Evolutionary conservation across 2,113 vertebrate genomes (phyloP).

Genomic region (Haplochromis burtoni): DNA sequence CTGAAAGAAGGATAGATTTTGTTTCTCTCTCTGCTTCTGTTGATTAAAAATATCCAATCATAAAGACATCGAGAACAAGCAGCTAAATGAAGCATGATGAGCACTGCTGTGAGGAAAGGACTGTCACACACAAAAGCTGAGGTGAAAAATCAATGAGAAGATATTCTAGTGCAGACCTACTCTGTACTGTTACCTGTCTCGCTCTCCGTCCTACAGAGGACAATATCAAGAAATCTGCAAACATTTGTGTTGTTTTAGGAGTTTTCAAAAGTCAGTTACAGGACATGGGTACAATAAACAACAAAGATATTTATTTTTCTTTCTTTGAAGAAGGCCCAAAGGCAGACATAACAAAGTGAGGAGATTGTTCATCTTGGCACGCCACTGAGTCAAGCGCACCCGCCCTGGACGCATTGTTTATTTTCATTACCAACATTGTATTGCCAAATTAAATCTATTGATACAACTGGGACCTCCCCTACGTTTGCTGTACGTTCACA

Average conservation of each 20-base stretch:
- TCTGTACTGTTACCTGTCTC: neutral
- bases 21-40: neutral
- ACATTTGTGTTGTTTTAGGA: neutral
- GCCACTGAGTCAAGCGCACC: neutral
- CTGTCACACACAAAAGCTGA: neutral
- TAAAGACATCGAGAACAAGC: neutral
- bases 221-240: neutral
- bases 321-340: neutral
- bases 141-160: neutral
- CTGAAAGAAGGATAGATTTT: neutral
- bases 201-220: neutral
- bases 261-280: neutral
- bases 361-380: neutral
- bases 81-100: neutral
- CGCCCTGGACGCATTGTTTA: neutral
- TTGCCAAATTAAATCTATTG: neutral
- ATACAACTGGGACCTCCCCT: neutral
- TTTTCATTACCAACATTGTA: neutral
- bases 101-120: neutral
- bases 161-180: neutral
- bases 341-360: neutral
- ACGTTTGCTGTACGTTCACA: neutral
- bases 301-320: neutral
- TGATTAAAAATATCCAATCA: neutral
- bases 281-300: neutral